Evolutionary conservation across 1,140 invertebrate genomes (phyloP).

Genomic region (Homalodisca vitripennis): DNA sequence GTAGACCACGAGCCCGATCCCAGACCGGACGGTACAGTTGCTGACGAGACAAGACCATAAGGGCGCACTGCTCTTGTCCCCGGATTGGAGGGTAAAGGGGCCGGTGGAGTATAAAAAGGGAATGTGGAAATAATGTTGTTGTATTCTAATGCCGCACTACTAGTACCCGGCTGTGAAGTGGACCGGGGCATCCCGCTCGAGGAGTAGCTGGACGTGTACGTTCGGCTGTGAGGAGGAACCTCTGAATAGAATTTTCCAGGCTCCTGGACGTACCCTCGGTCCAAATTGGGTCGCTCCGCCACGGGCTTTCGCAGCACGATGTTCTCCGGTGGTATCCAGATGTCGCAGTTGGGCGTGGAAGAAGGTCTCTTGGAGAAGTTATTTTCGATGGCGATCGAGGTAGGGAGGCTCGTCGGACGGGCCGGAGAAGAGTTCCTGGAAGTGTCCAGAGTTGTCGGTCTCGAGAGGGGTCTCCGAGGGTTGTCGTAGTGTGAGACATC

Average conservation of each 20-base stretch:
- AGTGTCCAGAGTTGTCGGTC: constrained; percentile 33
- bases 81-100: constrained; percentile 37
- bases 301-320: constrained; percentile 22
- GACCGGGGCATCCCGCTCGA: background rate
- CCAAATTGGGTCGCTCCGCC: background rate
- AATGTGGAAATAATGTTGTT: constrained; percentile 51
- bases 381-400: constrained; percentile 38
- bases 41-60: constrained; percentile 27
- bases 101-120: constrained; percentile 56
- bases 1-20: constrained; percentile 20
- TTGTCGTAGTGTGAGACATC: background rate
- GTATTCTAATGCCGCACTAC: constrained; percentile 22
- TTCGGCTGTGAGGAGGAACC: constrained; percentile 5
- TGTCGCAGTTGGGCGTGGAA: constrained; percentile 43
- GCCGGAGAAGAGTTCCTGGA: constrained; percentile 32
- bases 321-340: constrained; percentile 33
- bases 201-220: background rate
- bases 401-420: constrained; percentile 43
- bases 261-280: background rate
- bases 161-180: background rate
- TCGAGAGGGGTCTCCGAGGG: background rate
- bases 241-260: background rate
- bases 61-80: constrained; percentile 9
- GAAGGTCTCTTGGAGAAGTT: constrained; percentile 43
- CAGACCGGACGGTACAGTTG: constrained; percentile 33